Evolutionary conservation across 1,140 invertebrate genomes (phyloP), one percentile per base, ranked within the genome.

Genomic region (Drosophila fuyamai): DNA sequence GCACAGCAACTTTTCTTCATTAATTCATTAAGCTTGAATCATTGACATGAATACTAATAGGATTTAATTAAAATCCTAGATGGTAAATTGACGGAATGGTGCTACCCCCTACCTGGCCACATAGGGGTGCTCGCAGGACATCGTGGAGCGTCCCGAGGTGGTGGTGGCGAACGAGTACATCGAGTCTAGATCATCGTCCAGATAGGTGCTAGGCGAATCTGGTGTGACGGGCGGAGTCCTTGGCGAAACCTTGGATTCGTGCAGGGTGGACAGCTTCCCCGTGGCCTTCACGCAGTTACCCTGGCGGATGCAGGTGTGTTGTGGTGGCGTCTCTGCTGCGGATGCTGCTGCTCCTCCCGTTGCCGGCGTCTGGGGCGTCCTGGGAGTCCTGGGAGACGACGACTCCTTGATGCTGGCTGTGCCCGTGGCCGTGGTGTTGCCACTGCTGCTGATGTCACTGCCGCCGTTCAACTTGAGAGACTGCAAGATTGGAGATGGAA

Each of bases 161-260:
- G 94, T 94, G 92, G 95, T 96, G 7, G 95, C 95, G 91, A 95
- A 96, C 83, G 96, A 97, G 77, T 95, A 95, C 46, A 97, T 93
- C 61, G 96, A 97, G 67, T 96, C 96, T 77, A 93, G 91, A 93
- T 97, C 96, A 93, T 96, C 96, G 80, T 95, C 94, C 75, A 93
- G 58, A 65, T 93, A 93, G 46, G 76, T 91, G 55, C 81, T 90
- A 32, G 93, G 93, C n/a, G 93, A 91, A 75, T 94, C 94, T 9
- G 94, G 94, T 29, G 94, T 94, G 44, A 94, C 94, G 35, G 94
- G 94, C 53, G 95, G 94, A 58, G 94, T 95, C 76, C 86, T 89
- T 16, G 93, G 93, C 47, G 92, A 93, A 27, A 81, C 58, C 53
- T 91, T 92, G 0, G 81, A 60, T 51, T 91, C 85, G 40, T 67